Base-by-base conservation (phyloP, 2,888 invertebrate genomes). In the Cabera pusaria region DNA sequence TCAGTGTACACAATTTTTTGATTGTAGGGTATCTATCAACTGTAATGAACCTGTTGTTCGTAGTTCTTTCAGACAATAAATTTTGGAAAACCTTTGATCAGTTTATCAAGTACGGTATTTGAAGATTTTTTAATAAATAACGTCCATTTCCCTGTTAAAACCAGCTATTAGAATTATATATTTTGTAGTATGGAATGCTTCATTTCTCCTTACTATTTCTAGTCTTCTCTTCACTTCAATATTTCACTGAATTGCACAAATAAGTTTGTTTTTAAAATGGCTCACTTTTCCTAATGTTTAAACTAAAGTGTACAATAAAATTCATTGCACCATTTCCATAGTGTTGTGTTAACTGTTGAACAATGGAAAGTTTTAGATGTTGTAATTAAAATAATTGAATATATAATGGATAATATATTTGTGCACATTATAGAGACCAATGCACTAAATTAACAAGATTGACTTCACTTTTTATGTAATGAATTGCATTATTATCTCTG, bases 141-240 rank as follows among this genome's bases (percentile, higher is more conserved):
- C 87, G 88, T 88, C 88, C 87, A 88, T 86, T 84, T 88, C 87
- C 87, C 87, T 88, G 87, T 88, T 88, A 88, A 88, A 86, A 68
- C 74, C 85, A 86, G 87, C 88, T 87, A 84, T 84, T 86, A 85
- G 83, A 73, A 67, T 64, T 66, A 68, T 76, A 69, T 78, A 76
- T 76, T 79, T 74, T 72, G 84, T 88, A 86, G 87, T 68, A 83
- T 86, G 87, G 87, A 88, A 88, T 88, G 88, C 88, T 88, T 88
- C 74, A 77, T 84, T 78, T 82, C 83, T 87, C 77, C 77, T 85
- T 71, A 78, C 82, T 86, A 67, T 83, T 77, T 81, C 77, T 86
- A 83, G 80, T 70, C 73, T 72, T 77, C 69, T 88, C 69, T 82
- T 83, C 86, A 87, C 86, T 76, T 77, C 67, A 78, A 78, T 78